A percentile compares a stretch with the other conserved stretches of the same genome.
phyloP scores from a whole-genome alignment of 1,140 invertebrate genomes.

The Venturia canescens region DNA sequence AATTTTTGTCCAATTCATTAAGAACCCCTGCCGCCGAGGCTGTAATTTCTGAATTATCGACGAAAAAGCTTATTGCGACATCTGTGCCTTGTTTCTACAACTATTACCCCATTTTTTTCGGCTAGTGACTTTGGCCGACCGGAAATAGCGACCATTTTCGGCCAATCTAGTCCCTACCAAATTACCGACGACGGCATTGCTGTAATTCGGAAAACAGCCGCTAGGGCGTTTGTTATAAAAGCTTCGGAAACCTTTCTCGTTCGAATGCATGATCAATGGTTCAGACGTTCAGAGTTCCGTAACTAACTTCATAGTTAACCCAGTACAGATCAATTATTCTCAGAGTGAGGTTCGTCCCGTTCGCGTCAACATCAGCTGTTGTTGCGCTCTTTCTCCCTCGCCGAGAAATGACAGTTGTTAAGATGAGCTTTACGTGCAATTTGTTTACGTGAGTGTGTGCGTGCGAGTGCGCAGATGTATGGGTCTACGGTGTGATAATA shows the following conservation, averaged over 20 bases:
- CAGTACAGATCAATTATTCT: slow-evolving; percentile 64
- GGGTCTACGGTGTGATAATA: background rate
- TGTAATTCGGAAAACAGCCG: background rate
- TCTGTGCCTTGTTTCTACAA: too few species aligned
- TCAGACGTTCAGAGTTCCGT: background rate
- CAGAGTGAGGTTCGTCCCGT: slow-evolving; percentile 59
- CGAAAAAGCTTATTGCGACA: too few species aligned
- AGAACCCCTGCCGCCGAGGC: too few species aligned
- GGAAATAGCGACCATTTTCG: too few species aligned
- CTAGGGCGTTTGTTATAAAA: background rate
- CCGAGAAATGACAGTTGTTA: slow-evolving; percentile 67
- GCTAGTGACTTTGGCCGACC: too few species aligned
- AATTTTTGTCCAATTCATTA: too few species aligned
- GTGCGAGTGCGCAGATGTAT: too few species aligned
- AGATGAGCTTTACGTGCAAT: slow-evolving; percentile 58
- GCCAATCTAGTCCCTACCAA: too few species aligned
- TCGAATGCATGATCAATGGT: background rate
- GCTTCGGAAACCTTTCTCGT: background rate
- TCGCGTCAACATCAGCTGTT: slow-evolving; percentile 72
- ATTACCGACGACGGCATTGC: too few species aligned
- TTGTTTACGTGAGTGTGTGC: slow-evolving; percentile 57
- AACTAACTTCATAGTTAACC: slow-evolving; percentile 1
- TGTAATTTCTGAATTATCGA: too few species aligned
- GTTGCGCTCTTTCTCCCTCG: slow-evolving; percentile 56
- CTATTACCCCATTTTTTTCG: too few species aligned